Conservation (phyloP, 2,113 vertebrate genomes). For the Sylvilagus bachmani region DNA sequence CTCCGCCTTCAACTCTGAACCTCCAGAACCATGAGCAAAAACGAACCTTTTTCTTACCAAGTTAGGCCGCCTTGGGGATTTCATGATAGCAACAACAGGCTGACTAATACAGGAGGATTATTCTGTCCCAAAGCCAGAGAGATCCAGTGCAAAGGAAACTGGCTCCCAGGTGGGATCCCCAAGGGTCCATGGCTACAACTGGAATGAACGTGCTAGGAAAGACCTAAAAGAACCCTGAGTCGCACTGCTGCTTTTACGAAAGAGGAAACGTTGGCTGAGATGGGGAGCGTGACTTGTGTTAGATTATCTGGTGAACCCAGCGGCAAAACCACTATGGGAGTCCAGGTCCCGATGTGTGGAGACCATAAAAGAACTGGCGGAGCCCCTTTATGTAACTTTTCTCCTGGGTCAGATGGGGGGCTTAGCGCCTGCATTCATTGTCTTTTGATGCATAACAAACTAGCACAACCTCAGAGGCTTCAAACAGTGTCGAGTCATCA, state of each 20-base stretch:
- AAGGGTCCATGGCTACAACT: fast-evolving
- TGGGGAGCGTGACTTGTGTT: neutral
- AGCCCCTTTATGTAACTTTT: neutral
- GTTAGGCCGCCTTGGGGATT: no score
- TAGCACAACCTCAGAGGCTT: neutral
- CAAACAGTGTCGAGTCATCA: neutral
- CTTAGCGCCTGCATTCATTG: neutral
- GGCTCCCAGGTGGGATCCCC: neutral
- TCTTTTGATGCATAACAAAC: neutral
- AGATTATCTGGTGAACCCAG: neutral
- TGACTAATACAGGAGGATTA: no score
- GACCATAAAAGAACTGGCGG: neutral
- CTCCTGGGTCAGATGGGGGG: neutral
- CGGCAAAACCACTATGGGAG: no score
- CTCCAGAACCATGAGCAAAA: no score
- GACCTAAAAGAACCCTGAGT: neutral
- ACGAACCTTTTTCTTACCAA: no score
- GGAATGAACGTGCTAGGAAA: fast-evolving
- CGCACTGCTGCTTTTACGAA: neutral
- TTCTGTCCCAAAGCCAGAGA: conserved; percentile 17
- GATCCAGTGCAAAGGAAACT: neutral
- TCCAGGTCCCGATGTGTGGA: neutral
- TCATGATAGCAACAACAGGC: no score
- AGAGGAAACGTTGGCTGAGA: neutral
- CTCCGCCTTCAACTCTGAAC: no score